A percentile compares a stretch with the other conserved stretches of the same genome.
These are phyloP conservation scores for Drosophila limbata DNA, from an alignment of 2,888 invertebrate species.

Conservation along the genomic window DNA sequence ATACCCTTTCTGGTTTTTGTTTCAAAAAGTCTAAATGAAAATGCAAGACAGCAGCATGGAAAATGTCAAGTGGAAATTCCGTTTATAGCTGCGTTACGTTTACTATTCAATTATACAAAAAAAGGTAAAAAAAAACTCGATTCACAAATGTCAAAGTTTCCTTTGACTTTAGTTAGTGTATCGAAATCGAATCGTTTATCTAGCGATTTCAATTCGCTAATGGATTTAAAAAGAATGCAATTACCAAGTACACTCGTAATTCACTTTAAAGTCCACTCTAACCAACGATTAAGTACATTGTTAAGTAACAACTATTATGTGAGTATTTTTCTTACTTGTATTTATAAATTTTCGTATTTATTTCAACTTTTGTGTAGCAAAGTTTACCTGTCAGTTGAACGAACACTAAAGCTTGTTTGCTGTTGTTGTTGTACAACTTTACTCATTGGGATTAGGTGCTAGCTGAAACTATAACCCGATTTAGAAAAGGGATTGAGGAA, in stretches of 20 bases:
- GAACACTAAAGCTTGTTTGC: conserved; percentile 6
- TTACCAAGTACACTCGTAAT: conserved; percentile 22
- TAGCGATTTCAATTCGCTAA: conserved; percentile 19
- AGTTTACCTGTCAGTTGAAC: conserved; percentile 13
- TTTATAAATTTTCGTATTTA: conserved; percentile 15
- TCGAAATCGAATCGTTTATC: conserved; percentile 11
- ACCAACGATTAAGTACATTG: conserved; percentile 7
- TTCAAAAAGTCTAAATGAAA: conserved; percentile 2
- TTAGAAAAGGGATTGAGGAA: conserved; percentile 3
- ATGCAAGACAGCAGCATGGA: conserved; percentile 26
- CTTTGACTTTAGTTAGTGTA: conserved; percentile 1
- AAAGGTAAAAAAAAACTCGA: not conserved
- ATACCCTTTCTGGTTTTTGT: not conserved
- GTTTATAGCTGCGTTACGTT: conserved; percentile 48
- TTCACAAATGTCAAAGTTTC: conserved; percentile 10
- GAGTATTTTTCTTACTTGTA: not conserved
- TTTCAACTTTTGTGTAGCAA: conserved; percentile 14
- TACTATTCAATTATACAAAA: conserved; percentile 65
- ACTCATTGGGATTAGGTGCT: conserved; percentile 56
- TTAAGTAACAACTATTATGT: conserved; percentile 1
- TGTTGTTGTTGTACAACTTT: conserved; percentile 52
- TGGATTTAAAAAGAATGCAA: conserved; percentile 27
- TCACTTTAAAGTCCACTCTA: not conserved
- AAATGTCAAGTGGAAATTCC: conserved; percentile 51
- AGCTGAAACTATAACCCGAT: conserved; percentile 63